phyloP scores from a whole-genome alignment of 2,888 invertebrate species.

The Isotomurus palustris region DNA sequence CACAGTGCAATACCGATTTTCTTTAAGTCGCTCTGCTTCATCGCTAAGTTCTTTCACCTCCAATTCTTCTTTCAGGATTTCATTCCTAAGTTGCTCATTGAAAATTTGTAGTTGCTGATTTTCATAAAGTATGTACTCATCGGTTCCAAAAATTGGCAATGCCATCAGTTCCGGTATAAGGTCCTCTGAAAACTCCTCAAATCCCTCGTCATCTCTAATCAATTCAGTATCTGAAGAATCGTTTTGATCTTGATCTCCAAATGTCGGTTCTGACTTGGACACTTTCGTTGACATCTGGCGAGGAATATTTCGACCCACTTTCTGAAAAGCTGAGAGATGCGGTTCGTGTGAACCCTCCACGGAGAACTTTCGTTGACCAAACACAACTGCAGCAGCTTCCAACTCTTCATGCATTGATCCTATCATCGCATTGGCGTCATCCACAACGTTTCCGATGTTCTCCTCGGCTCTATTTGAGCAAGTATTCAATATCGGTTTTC shows the following conservation, averaged over 20 bases:
- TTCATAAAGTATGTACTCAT: constrained; percentile 40
- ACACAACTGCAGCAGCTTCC: constrained; percentile 21
- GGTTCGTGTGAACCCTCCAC: neutral
- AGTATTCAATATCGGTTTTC: too few relatives aligned
- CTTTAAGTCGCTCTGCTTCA: too few relatives aligned
- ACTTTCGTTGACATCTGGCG: neutral
- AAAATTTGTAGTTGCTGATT: constrained; percentile 42
- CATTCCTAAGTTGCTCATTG: constrained; percentile 38
- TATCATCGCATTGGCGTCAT: constrained; percentile 40
- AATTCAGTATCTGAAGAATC: constrained; percentile 26
- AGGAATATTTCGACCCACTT: neutral
- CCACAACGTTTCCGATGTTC: constrained; percentile 27
- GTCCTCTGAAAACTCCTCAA: constrained; percentile 29
- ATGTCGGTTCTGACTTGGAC: constrained; percentile 24
- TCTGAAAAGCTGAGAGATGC: neutral
- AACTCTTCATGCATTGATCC: constrained; percentile 39
- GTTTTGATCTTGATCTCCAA: constrained; percentile 3
- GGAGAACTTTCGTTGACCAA: constrained; percentile 4
- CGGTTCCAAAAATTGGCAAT: constrained; percentile 40
- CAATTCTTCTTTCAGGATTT: constrained; percentile 38
- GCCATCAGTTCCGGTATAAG: constrained; percentile 34
- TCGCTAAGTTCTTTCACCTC: too few relatives aligned
- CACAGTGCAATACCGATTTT: too few relatives aligned
- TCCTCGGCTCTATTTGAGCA: constrained; percentile 18
- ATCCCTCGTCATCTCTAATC: constrained; percentile 23